Evolutionary conservation across 2,797 vertebrate genomes (phyloP).

Genomic region (Anas flavirostris): DNA sequence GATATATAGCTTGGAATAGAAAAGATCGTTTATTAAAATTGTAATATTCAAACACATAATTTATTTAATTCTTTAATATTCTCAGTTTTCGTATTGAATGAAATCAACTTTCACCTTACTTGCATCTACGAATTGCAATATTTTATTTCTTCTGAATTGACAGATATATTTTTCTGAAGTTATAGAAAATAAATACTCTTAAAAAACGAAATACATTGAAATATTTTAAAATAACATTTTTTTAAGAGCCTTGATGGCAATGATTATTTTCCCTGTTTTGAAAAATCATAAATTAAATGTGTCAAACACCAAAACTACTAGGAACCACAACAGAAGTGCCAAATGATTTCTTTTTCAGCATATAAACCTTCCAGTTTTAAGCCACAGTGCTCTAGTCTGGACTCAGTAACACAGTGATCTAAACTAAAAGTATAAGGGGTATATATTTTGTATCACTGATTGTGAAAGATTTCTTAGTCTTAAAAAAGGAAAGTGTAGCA

Average conservation of each 20-base stretch:
- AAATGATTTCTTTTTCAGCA: not conserved
- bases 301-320: not conserved
- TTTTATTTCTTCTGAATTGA: constrained; percentile 56
- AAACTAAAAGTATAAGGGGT: not conserved
- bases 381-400: not conserved
- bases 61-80: constrained; percentile 46
- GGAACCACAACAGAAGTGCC: not conserved
- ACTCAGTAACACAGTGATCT: not conserved
- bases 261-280: not conserved
- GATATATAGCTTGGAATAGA: constrained; percentile 22
- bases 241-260: not conserved
- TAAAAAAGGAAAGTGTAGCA: not conserved
- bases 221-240: not conserved
- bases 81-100: constrained; percentile 6
- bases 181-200: not conserved
- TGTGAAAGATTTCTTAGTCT: not conserved
- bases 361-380: not conserved
- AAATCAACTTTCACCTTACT: constrained; percentile 29
- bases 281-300: not conserved
- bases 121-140: not conserved
- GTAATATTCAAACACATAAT: constrained; percentile 55
- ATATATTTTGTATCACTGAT: not conserved
- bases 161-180: not conserved
- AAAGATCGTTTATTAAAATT: constrained; percentile 54
- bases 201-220: not conserved